phyloP scores from a whole-genome alignment of 35 echinoderm and acorn worm species.

The Eucidaris tribuloides region DNA sequence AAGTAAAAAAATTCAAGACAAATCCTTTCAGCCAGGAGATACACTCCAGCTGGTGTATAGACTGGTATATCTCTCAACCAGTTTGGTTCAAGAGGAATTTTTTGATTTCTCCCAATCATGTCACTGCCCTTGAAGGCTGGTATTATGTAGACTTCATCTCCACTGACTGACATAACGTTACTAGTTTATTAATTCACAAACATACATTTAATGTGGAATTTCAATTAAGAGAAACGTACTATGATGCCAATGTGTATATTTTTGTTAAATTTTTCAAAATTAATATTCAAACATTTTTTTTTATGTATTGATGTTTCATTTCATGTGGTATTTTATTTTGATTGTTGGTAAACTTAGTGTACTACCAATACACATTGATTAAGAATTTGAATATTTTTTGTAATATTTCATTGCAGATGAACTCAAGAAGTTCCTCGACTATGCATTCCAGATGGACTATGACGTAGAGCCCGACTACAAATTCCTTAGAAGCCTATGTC shows the following conservation, averaged over 20 bases:
- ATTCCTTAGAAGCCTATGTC: conserved; percentile 47
- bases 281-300: background rate
- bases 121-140: too few relatives aligned
- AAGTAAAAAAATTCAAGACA: too few relatives aligned
- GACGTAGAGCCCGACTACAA: conserved; percentile 71
- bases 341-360: background rate
- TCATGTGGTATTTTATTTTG: background rate
- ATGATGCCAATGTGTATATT: background rate
- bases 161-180: too few relatives aligned
- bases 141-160: too few relatives aligned
- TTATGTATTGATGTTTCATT: background rate
- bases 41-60: too few relatives aligned
- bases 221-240: background rate
- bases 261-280: background rate
- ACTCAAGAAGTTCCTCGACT: conserved; percentile 68
- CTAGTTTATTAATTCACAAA: too few relatives aligned
- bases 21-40: too few relatives aligned
- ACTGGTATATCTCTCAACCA: too few relatives aligned
- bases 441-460: conserved; percentile 68
- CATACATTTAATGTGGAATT: too few relatives aligned
- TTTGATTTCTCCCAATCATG: too few relatives aligned
- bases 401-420: conserved; percentile 59
- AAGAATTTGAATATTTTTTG: too few relatives aligned
- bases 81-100: too few relatives aligned
- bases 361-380: background rate